Evolutionary conservation across 2,113 vertebrate genomes (phyloP).

Genomic region (Cryptotis parvus): DNA sequence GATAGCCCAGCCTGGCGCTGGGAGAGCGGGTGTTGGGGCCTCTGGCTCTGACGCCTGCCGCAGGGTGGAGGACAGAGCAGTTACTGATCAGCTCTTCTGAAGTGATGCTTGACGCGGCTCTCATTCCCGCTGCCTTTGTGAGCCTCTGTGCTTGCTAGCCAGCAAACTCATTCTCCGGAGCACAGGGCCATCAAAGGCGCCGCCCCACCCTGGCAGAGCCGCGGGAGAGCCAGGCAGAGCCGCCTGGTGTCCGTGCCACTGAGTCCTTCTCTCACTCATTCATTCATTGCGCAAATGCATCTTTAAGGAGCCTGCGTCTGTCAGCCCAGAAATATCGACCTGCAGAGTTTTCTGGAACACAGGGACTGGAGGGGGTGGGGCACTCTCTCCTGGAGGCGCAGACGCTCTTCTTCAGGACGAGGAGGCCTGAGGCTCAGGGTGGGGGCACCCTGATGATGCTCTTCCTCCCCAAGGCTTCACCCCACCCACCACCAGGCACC

Average conservation of each 20-base stretch:
- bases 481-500: neutral
- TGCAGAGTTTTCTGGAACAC: neutral
- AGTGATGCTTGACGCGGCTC: neutral
- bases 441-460: neutral
- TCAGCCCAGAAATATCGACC: too few species aligned
- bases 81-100: neutral
- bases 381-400: neutral
- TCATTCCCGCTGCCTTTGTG: neutral
- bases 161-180: too few species aligned
- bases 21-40: neutral
- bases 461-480: neutral
- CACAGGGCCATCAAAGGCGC: too few species aligned
- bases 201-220: too few species aligned
- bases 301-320: neutral
- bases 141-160: neutral
- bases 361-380: neutral
- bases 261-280: neutral
- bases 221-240: neutral
- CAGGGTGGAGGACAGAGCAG: neutral
- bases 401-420: neutral
- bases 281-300: too few species aligned
- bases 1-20: accelerated
- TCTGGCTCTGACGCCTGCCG: too few species aligned
- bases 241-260: neutral
- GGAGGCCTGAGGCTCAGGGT: neutral